Conservation (phyloP, 2,888 invertebrate genomes). For the Callyntrura guangdongensis region DNA sequence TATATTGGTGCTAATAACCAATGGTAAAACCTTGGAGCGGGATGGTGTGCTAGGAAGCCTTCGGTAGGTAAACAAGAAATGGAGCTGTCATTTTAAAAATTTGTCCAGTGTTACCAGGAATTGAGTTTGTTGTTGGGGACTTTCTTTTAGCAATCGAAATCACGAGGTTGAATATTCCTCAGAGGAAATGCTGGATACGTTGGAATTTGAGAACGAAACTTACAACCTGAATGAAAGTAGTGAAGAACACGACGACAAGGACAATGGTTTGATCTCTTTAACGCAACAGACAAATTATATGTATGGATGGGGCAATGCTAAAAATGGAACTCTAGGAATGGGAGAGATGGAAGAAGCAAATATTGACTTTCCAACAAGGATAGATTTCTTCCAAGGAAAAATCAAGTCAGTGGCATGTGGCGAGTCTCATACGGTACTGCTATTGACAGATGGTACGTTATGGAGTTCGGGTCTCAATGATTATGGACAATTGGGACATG, state of each 20-base stretch:
- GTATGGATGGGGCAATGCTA: slow-evolving; percentile 92
- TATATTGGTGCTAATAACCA: too few relatives aligned
- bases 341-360: slow-evolving; percentile 90
- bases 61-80: too few relatives aligned
- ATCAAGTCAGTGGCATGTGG: slow-evolving; percentile 90
- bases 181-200: too few relatives aligned
- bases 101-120: too few relatives aligned
- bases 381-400: slow-evolving; percentile 86
- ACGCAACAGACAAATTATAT: slow-evolving; percentile 85
- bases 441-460: slow-evolving; percentile 92
- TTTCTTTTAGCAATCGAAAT: too few relatives aligned
- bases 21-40: too few relatives aligned
- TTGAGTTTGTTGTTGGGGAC: too few relatives aligned
- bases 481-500: slow-evolving; percentile 95
- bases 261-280: slow-evolving; percentile 16
- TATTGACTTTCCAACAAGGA: slow-evolving; percentile 87
- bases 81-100: too few relatives aligned
- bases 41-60: too few relatives aligned
- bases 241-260: slow-evolving; percentile 10
- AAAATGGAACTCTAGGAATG: slow-evolving; percentile 92
- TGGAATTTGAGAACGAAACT: too few relatives aligned
- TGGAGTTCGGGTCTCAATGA: slow-evolving; percentile 96
- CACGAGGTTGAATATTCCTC: too few relatives aligned
- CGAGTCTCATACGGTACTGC: slow-evolving; percentile 93
- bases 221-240: neutral